Base-by-base conservation (phyloP, 2,797 vertebrate genomes). In the Alfaro cultratus region DNA sequence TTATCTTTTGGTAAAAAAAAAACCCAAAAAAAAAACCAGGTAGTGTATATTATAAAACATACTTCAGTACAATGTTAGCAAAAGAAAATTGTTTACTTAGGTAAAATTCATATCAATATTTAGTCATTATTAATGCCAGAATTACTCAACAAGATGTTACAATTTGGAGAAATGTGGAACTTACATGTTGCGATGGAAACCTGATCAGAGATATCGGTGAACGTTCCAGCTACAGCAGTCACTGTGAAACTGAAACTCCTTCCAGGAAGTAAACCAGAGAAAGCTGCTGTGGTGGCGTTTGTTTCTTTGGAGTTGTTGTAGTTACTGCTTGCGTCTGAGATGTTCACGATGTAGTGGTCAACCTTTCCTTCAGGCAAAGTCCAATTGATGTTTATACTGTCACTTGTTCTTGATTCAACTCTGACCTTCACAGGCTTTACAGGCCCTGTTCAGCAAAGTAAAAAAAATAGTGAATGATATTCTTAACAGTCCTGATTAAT, bases 151-250 rank as follows among this genome's bases (percentile, higher is more conserved):
- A n/a, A 45, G 39, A 45, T 45, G 39, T 70, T 12, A 43, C 16
- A 43, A 45, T 45, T 39, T 71, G 12, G 34, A 11, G 12, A 71
- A 43, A 71, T 64, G 15, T 34, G 60, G 11, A 80, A 88, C 95
- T 92, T 84, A 95, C 95, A 8, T 3, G 93, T 96, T 73, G 93
- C 94, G 71, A 78, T 23, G 41, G 29, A 45, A 34, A 26, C 1
- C 12, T 6, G 1, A 5, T 81, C 47, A 47, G 94, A 93, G 0
- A 4, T 57, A 57, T 11, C 73, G 0, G 0, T 21, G 71, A 89
- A 79, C 23, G 0, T 0, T 86, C 92, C 94, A 76, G 87, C 92
- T 0, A 89, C 53, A 60, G 94, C 68, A 0, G 86, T 92, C 77
- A 95, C 93, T 1, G 71, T 90, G 76, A 95, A n/a, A 0, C 2